Percentiles rank a stretch among this genome's conserved stretches.
phyloP scores from a whole-genome alignment of 2,888 invertebrate species.

The Elegia similella region DNA sequence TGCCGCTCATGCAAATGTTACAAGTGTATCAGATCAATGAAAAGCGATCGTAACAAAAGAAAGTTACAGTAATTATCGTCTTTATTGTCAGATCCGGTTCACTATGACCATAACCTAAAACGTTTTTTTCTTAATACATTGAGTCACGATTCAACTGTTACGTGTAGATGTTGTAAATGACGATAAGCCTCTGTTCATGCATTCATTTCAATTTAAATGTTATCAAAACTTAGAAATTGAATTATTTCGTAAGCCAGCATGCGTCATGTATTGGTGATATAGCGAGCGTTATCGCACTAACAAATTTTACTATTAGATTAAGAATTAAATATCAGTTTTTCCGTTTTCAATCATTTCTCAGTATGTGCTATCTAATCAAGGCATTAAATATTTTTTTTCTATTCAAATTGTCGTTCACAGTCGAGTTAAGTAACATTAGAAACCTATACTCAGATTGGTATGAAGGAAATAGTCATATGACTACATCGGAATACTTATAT shows the following conservation, averaged over 20 bases:
- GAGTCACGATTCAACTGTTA: constrained; percentile 10
- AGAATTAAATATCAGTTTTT: too few relatives aligned
- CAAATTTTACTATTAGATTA: too few relatives aligned
- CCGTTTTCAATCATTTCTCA: too few relatives aligned
- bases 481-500: too few relatives aligned
- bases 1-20: not conserved
- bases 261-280: not conserved
- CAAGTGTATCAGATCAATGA: not conserved
- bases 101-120: not conserved
- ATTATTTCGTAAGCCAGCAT: not conserved
- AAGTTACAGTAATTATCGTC: not conserved
- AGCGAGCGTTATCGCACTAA: not conserved
- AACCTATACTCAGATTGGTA: too few relatives aligned
- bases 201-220: constrained; percentile 6
- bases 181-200: constrained; percentile 4
- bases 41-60: not conserved
- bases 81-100: constrained; percentile 4
- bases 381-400: too few relatives aligned
- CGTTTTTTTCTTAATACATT: not conserved
- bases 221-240: constrained; percentile 25
- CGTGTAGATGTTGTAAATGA: constrained; percentile 1
- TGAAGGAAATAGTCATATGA: too few relatives aligned
- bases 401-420: too few relatives aligned
- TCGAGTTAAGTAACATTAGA: too few relatives aligned
- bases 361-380: too few relatives aligned